Percentiles rank a stretch among this genome's conserved stretches.
Conservation (phyloP, 1,140 invertebrate genomes). For the Drosophila rhopaloa region DNA sequence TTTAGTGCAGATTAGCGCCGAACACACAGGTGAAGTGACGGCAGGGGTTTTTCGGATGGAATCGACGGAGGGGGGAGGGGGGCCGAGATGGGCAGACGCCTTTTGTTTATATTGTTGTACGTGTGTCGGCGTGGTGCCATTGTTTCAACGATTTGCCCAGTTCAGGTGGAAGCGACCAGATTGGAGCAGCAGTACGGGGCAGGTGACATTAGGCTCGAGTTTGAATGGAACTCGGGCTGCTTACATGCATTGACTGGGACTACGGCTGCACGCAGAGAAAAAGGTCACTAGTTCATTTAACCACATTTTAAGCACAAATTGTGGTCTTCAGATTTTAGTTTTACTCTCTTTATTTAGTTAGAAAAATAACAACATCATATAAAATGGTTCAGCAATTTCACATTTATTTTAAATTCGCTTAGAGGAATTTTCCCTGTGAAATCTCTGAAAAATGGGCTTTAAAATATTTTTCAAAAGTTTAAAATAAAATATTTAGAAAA, state of each 20-base stretch:
- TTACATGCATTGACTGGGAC: slow-evolving; percentile 62
- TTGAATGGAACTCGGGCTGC: slow-evolving; percentile 61
- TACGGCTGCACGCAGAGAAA: neutral
- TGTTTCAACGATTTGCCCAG: slow-evolving; percentile 56
- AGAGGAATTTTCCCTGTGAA: too few relatives aligned
- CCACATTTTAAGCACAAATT: too few relatives aligned
- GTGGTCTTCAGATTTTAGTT: too few relatives aligned
- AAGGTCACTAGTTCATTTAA: too few relatives aligned
- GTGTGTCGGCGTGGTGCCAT: slow-evolving; percentile 57
- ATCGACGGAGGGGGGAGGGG: neutral
- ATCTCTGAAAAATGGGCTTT: too few relatives aligned
- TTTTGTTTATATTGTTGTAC: slow-evolving; percentile 72
- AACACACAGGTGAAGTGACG: slow-evolving; percentile 12
- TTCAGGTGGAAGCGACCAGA: slow-evolving; percentile 17
- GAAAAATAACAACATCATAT: too few relatives aligned
- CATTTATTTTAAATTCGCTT: too few relatives aligned
- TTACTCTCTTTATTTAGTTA: too few relatives aligned
- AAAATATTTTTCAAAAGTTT: too few relatives aligned
- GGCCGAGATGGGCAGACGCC: slow-evolving; percentile 7
- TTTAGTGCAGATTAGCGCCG: slow-evolving; percentile 77
- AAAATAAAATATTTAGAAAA: too few relatives aligned
- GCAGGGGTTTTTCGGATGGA: neutral
- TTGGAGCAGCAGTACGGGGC: neutral
- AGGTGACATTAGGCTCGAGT: slow-evolving; percentile 66
- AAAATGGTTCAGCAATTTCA: too few relatives aligned